A percentile compares a stretch with the other conserved stretches of the same genome.
Evolutionary conservation across 2,797 vertebrate genomes (phyloP).

Genomic region (Pithecia hirsuta): DNA sequence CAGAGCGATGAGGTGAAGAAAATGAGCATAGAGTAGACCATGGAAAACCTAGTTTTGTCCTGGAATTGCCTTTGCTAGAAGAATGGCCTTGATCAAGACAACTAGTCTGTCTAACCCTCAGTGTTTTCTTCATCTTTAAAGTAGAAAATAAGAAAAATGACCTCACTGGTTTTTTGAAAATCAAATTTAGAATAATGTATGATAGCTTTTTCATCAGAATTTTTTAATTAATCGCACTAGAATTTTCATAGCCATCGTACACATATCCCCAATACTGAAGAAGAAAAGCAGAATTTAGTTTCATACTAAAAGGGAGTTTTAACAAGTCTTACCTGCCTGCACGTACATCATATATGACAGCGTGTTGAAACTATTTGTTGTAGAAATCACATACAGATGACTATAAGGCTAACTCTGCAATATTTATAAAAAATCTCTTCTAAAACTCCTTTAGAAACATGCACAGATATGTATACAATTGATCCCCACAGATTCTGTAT

Average conservation of each 20-base stretch:
- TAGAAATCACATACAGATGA: background rate
- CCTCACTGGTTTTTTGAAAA: background rate
- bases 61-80: background rate
- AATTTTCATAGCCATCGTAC: background rate
- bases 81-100: background rate
- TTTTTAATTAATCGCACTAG: background rate
- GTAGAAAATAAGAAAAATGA: background rate
- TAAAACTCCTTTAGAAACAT: background rate
- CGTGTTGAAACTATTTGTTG: background rate
- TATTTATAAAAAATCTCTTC: background rate
- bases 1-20: background rate
- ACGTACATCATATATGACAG: background rate
- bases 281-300: background rate
- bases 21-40: background rate
- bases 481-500: background rate
- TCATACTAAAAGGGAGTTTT: background rate
- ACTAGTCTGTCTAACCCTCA: background rate
- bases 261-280: background rate
- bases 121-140: background rate
- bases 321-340: background rate
- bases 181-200: background rate
- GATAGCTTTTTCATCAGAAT: background rate
- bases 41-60: background rate
- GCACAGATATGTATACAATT: background rate
- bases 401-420: background rate